Percentiles rank a stretch among this genome's conserved stretches.
phyloP scores from a whole-genome alignment of 2,888 invertebrate genomes.

The Diarsia dahlii region DNA sequence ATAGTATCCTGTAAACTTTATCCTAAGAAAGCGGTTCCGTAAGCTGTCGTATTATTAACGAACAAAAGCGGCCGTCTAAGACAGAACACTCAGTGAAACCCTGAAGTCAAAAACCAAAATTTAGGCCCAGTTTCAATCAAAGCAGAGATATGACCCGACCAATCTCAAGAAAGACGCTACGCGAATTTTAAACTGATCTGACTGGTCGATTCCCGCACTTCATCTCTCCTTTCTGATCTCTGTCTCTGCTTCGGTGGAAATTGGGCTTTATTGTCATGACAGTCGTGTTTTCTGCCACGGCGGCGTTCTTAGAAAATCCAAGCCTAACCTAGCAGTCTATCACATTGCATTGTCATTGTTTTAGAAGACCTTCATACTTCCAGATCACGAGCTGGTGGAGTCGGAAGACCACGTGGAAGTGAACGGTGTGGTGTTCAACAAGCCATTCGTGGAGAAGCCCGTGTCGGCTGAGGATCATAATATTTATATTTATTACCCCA shows the following conservation, averaged over 20 bases:
- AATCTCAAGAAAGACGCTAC: not conserved
- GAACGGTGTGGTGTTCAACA: conserved; percentile 98
- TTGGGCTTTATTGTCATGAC: not conserved
- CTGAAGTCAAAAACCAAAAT: not conserved
- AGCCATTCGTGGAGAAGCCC: conserved; percentile 99
- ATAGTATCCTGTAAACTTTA: not conserved
- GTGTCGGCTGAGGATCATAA: conserved; percentile 99
- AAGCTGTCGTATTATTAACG: not conserved
- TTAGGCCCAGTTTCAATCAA: not conserved
- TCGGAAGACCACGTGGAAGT: conserved; percentile 99
- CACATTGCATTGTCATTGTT: not conserved
- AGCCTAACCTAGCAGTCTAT: not conserved
- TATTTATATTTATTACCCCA: conserved; percentile 99
- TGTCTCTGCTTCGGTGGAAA: not conserved
- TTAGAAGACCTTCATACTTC: conserved; percentile 18
- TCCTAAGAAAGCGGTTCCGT: not conserved
- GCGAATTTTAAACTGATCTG: too few species aligned
- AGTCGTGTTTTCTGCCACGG: not conserved
- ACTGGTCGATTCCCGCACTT: not conserved
- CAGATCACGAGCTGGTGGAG: conserved; percentile 97
- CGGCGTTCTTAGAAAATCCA: not conserved
- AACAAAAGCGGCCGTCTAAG: not conserved
- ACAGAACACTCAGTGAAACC: too few species aligned
- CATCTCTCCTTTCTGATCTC: not conserved
- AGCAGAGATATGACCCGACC: not conserved